phyloP scores from a whole-genome alignment of 2,888 invertebrate species.

The Tanytarsus gracilentus region DNA sequence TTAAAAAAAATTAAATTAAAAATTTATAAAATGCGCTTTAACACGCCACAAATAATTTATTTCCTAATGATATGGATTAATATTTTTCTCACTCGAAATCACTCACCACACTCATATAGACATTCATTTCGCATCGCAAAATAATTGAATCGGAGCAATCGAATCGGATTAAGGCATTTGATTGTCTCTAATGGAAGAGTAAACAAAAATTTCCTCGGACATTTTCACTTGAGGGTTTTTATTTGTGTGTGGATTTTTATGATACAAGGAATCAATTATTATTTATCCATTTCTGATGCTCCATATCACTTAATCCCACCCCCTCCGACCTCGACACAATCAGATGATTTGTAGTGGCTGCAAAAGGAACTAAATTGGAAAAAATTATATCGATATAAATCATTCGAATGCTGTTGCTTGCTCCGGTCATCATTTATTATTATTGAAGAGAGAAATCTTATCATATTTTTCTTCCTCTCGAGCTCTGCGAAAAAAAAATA shows the following conservation, averaged over 20 bases:
- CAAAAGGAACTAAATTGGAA: no score
- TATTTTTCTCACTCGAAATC: constrained; percentile 32
- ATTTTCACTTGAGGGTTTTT: background rate
- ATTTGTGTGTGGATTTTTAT: background rate
- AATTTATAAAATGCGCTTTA: constrained; percentile 33
- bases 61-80: constrained; percentile 31
- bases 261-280: constrained; percentile 23
- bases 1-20: no score
- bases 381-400: constrained; percentile 23
- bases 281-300: constrained; percentile 18
- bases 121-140: background rate
- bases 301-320: no score
- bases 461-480: background rate
- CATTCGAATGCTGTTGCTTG: constrained; percentile 4
- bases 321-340: no score
- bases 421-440: background rate
- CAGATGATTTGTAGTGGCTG: no score
- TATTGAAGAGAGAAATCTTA: background rate
- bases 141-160: background rate
- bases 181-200: constrained; percentile 8
- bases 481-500: background rate
- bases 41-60: constrained; percentile 33
- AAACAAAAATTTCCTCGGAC: background rate
- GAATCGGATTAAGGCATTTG: constrained; percentile 7
- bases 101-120: background rate